These are phyloP conservation scores for Cynocephalus volans DNA, from an alignment of 2,113 vertebrate genomes.

Conservation along the genomic window DNA sequence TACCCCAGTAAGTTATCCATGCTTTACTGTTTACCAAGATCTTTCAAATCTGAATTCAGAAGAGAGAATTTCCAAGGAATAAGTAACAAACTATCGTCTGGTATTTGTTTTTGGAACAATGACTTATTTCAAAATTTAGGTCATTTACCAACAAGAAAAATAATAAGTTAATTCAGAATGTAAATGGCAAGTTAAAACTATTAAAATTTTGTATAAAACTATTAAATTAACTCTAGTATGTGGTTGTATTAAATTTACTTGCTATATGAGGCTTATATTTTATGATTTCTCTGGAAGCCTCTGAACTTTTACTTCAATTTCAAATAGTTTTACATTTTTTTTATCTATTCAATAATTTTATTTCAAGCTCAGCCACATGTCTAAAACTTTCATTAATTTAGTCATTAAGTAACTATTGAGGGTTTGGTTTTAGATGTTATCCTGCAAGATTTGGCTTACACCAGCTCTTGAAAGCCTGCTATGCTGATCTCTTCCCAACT, in stretches of 20 bases:
- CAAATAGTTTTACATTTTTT: not conserved
- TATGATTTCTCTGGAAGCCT: not conserved
- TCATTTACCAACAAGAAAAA: not conserved
- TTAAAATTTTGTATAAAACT: not conserved
- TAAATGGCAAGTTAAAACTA: not conserved
- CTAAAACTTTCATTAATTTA: not conserved
- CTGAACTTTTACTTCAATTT: not conserved
- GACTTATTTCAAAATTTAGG: not conserved
- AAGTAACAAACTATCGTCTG: not conserved
- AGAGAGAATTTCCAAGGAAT: not conserved
- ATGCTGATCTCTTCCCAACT: not conserved
- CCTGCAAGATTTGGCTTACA: not conserved
- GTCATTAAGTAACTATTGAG: not conserved
- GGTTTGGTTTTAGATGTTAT: not conserved
- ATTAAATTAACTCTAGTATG: not conserved
- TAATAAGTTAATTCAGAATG: not conserved
- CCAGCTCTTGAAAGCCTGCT: not conserved
- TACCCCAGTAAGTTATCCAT: not conserved
- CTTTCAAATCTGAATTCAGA: slow-evolving; percentile 41
- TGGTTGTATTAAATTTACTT: not conserved
- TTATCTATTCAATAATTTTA: slow-evolving; percentile 4
- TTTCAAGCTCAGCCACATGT: not conserved
- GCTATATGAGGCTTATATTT: not conserved
- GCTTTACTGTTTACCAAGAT: not conserved
- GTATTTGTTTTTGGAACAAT: slow-evolving; percentile 17